phyloP scores from a whole-genome alignment of 2,113 vertebrate species.

The Diphyllodes magnificus region DNA sequence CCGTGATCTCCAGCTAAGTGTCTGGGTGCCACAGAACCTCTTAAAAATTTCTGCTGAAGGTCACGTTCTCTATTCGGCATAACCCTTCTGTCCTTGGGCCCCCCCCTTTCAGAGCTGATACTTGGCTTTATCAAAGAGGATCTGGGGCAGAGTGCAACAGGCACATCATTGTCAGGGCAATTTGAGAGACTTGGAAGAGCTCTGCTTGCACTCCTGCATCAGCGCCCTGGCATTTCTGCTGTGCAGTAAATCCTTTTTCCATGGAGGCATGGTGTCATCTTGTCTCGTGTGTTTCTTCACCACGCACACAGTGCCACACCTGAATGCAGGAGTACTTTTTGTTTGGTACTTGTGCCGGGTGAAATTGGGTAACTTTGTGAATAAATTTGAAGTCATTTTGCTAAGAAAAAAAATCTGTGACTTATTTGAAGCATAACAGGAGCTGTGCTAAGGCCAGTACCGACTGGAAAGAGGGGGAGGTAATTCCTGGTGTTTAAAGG shows the following conservation, averaged over 20 bases:
- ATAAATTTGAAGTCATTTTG: not conserved
- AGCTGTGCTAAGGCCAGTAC: not conserved
- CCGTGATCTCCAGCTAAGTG: not conserved
- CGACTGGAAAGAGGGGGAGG: not conserved
- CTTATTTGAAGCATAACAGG: not conserved
- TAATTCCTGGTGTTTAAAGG: not conserved
- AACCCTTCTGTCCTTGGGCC: not conserved
- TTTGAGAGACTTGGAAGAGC: not conserved
- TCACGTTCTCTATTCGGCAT: accelerated
- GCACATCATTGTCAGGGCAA: not conserved
- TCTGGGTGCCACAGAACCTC: not conserved
- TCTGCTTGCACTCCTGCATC: not conserved
- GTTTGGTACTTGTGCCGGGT: not conserved
- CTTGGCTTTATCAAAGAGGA: not conserved
- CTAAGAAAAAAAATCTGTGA: not conserved
- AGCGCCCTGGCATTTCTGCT: not conserved
- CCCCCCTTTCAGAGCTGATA: not conserved
- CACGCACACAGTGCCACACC: not conserved
- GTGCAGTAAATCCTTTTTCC: not conserved
- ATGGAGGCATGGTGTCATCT: not conserved
- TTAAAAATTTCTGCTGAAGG: not conserved
- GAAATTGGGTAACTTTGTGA: not conserved
- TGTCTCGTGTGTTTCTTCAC: not conserved
- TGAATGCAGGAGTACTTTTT: not conserved
- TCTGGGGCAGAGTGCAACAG: not conserved